Conservation (phyloP, 2,888 invertebrate genomes). For the Zaprionus obscuricornis region DNA sequence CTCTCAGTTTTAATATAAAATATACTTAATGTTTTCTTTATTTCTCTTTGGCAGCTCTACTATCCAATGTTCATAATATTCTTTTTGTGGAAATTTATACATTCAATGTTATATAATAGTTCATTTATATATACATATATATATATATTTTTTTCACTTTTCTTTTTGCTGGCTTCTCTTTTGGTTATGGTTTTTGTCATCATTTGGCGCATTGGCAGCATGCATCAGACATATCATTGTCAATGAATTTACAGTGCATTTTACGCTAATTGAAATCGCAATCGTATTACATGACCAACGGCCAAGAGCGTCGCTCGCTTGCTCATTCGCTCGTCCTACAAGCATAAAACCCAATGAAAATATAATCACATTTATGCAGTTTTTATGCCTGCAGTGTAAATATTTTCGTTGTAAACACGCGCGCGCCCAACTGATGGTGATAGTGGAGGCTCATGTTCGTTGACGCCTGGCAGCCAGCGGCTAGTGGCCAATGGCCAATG, state of each 20-base stretch:
- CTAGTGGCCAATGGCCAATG: background rate
- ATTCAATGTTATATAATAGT: too few species aligned
- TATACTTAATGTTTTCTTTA: too few species aligned
- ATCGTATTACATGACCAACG: slow-evolving; percentile 69
- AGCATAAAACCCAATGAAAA: slow-evolving; percentile 69
- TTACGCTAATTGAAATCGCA: slow-evolving; percentile 79
- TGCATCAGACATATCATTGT: slow-evolving; percentile 15
- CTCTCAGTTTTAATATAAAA: too few species aligned
- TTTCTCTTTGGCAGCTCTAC: too few species aligned
- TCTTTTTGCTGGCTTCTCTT: too few species aligned
- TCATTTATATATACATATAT: too few species aligned
- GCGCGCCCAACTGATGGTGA: slow-evolving; percentile 6
- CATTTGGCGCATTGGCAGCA: too few species aligned
- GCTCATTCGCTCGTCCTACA: background rate
- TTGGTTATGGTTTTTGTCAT: too few species aligned
- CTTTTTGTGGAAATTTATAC: too few species aligned
- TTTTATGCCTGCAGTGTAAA: slow-evolving; percentile 79
- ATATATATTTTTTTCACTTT: too few species aligned
- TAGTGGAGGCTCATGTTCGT: slow-evolving; percentile 24
- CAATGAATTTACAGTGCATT: slow-evolving; percentile 54
- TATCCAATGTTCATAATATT: too few species aligned
- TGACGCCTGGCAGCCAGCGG: slow-evolving; percentile 12
- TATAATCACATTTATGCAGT: slow-evolving; percentile 79
- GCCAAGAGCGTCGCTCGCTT: slow-evolving; percentile 6
- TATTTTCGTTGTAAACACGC: slow-evolving; percentile 70